These are phyloP conservation scores for Cactoblastis cactorum DNA, from an alignment of 2,888 invertebrate species.

Conservation along the genomic window DNA sequence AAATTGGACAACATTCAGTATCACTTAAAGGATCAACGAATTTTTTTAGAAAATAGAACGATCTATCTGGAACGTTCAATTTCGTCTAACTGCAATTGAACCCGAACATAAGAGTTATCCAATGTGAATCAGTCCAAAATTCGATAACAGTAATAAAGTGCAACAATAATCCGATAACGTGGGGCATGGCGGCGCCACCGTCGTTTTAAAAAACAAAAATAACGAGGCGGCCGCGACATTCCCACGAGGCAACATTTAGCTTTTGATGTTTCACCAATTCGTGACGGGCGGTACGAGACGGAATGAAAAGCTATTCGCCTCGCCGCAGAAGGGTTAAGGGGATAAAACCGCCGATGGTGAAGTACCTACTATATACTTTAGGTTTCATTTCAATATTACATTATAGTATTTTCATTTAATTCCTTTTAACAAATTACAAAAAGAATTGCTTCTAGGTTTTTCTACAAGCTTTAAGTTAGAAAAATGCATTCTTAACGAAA, in stretches of 20 bases:
- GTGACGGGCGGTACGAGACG: constrained; percentile 19
- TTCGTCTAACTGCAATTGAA: not conserved
- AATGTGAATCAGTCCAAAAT: constrained; percentile 18
- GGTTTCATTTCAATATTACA: too few species aligned
- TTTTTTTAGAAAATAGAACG: not conserved
- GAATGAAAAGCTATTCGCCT: constrained; percentile 19
- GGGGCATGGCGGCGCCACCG: constrained; percentile 36
- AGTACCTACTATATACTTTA: not conserved
- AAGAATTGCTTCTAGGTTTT: too few species aligned
- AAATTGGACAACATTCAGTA: too few species aligned
- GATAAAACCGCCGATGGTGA: constrained; percentile 4
- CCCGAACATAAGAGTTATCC: not conserved
- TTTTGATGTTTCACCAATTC: constrained; percentile 40
- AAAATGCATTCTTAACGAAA: too few species aligned
- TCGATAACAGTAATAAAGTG: constrained; percentile 37
- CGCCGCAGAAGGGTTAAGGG: constrained; percentile 15
- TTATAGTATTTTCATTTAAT: too few species aligned
- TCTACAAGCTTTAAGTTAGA: too few species aligned
- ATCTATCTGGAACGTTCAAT: not conserved
- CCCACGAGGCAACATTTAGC: constrained; percentile 58
- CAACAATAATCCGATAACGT: constrained; percentile 56
- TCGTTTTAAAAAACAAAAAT: constrained; percentile 45
- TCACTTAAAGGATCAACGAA: too few species aligned
- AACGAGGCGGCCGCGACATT: constrained; percentile 51
- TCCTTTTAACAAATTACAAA: too few species aligned